Evolutionary conservation across 2,113 vertebrate genomes (phyloP).

Genomic region (Panthera uncia): DNA sequence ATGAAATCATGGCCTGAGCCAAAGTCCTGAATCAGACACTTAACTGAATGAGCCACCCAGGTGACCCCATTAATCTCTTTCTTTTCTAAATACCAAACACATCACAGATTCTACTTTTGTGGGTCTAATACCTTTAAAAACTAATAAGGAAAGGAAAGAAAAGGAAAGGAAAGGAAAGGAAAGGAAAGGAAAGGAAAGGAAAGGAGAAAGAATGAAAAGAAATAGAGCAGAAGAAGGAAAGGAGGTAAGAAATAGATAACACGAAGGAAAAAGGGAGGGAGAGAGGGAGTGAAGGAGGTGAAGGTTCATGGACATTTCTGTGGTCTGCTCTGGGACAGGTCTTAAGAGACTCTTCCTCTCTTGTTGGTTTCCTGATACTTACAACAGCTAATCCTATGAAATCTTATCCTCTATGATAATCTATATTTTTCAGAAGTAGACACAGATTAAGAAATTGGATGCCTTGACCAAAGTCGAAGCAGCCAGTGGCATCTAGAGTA

Average conservation of each 20-base stretch:
- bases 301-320: fast-evolving
- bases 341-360: not conserved
- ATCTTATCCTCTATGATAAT: not conserved
- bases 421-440: not conserved
- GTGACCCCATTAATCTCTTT: not conserved
- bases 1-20: too few relatives aligned
- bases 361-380: not conserved
- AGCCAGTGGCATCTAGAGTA: not conserved
- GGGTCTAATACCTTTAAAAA: not conserved
- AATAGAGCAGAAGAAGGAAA: not conserved
- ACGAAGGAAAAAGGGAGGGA: not conserved
- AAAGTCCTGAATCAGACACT: too few relatives aligned
- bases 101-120: not conserved
- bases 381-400: not conserved
- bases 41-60: too few relatives aligned
- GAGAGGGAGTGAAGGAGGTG: too few relatives aligned
- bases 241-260: not conserved
- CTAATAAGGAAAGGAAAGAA: not conserved
- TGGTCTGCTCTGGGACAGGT: not conserved
- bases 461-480: not conserved
- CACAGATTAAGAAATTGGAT: not conserved
- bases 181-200: not conserved
- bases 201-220: not conserved
- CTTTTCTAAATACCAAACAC: not conserved
- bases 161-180: not conserved